Conservation (phyloP, 2,888 invertebrate genomes). For the Lepidochrysops patricia region DNA sequence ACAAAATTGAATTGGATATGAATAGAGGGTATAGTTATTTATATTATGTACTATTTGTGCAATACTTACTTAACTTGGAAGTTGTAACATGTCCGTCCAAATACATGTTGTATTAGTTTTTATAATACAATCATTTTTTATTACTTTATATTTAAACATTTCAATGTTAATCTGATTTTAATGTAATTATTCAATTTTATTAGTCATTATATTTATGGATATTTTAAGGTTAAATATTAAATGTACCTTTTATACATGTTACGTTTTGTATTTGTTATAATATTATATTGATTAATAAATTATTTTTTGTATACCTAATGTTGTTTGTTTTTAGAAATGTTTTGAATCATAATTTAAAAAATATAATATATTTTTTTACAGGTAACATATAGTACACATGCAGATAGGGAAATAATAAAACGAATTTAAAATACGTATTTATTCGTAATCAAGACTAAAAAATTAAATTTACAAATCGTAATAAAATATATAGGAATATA, state of each 20-base stretch:
- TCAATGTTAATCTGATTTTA: not conserved
- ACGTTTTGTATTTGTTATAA: conserved; percentile 17
- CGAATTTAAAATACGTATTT: conserved; percentile 32
- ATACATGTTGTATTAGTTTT: too few relatives aligned
- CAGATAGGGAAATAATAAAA: conserved; percentile 24
- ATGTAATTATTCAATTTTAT: not conserved
- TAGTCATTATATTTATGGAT: not conserved
- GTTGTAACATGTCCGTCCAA: not conserved
- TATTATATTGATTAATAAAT: conserved; percentile 20
- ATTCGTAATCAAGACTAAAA: conserved; percentile 58
- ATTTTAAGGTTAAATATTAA: not conserved
- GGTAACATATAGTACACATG: too few relatives aligned
- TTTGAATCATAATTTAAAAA: not conserved
- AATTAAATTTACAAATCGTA: conserved; percentile 42
- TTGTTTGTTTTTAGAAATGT: conserved; percentile 2
- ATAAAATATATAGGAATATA: conserved; percentile 71
- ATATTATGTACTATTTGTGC: not conserved
- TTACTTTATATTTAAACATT: not conserved
- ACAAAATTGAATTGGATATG: too few relatives aligned
- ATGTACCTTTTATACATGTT: conserved; percentile 8
- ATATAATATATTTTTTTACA: too few relatives aligned
- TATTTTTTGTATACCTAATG: conserved; percentile 1
- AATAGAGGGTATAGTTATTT: too few relatives aligned
- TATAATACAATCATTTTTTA: too few relatives aligned
- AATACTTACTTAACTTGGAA: not conserved